phyloP scores from a whole-genome alignment of 2,888 invertebrate species.

The Cetonia aurata region DNA sequence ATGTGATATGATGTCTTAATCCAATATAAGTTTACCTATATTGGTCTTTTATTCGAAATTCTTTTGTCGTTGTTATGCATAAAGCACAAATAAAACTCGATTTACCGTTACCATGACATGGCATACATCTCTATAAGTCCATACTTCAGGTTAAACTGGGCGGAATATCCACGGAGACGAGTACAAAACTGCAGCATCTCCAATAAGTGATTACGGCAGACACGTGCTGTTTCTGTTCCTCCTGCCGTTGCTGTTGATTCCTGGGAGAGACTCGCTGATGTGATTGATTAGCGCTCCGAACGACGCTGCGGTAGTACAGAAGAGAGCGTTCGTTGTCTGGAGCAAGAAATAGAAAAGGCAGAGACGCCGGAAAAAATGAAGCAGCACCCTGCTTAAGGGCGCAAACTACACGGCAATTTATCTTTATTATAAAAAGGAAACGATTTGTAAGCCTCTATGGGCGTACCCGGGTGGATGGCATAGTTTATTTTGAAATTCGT shows the following conservation, averaged over 20 bases:
- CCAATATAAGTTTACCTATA: no score
- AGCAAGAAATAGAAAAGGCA: conserved; percentile 23
- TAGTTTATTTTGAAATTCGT: conserved; percentile 12
- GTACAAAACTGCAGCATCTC: conserved; percentile 37
- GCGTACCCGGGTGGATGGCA: conserved; percentile 16
- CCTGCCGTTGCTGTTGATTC: conserved; percentile 27
- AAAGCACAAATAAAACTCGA: conserved; percentile 20
- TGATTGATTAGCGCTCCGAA: conserved; percentile 35
- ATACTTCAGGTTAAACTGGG: conserved; percentile 35
- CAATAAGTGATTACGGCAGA: conserved; percentile 43
- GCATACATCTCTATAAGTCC: conserved; percentile 26
- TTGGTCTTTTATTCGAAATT: neutral
- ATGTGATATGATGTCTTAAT: no score
- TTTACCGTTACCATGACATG: conserved; percentile 19
- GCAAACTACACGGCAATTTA: conserved; percentile 48
- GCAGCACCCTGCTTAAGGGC: conserved; percentile 35
- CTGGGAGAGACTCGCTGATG: conserved; percentile 27
- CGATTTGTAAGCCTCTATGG: conserved; percentile 47
- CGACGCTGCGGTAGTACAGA: conserved; percentile 22
- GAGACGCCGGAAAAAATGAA: conserved; percentile 32
- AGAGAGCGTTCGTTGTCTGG: conserved; percentile 8
- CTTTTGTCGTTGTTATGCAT: conserved; percentile 2
- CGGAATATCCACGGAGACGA: conserved; percentile 31
- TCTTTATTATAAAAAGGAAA: conserved; percentile 52
- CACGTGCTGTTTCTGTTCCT: conserved; percentile 40